Evolutionary conservation across 2,888 invertebrate genomes (phyloP).

Genomic region (Teleiodes luculella): DNA sequence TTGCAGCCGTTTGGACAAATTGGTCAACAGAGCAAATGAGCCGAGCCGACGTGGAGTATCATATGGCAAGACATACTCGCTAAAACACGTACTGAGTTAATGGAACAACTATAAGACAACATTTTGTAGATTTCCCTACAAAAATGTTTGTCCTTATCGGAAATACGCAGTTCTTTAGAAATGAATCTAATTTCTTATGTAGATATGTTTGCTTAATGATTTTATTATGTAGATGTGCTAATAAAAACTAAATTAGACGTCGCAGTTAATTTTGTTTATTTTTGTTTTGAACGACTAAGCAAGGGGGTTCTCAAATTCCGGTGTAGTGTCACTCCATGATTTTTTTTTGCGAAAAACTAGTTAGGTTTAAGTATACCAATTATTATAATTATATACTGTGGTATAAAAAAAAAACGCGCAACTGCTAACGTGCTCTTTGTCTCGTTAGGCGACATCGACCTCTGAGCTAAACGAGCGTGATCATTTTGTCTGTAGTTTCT

Average conservation of each 20-base stretch:
- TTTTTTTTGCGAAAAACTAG: too few relatives aligned
- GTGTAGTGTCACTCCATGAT: too few relatives aligned
- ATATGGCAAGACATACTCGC: not conserved
- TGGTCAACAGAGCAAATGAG: slow-evolving; percentile 22
- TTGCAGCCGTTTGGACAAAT: slow-evolving; percentile 26
- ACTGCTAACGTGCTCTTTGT: slow-evolving; percentile 48
- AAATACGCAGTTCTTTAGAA: not conserved
- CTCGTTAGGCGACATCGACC: slow-evolving; percentile 48
- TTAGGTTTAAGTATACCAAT: too few relatives aligned
- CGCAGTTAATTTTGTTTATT: not conserved
- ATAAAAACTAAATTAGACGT: not conserved
- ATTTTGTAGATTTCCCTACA: too few relatives aligned
- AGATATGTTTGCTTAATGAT: not conserved
- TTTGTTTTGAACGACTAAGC: too few relatives aligned
- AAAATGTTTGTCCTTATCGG: too few relatives aligned
- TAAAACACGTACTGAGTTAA: not conserved
- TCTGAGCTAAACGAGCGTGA: slow-evolving; percentile 47
- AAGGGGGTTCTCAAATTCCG: too few relatives aligned
- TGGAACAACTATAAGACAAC: too few relatives aligned
- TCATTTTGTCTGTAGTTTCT: slow-evolving; percentile 41
- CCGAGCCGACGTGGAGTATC: slow-evolving; percentile 17
- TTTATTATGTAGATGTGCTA: not conserved
- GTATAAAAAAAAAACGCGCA: too few relatives aligned
- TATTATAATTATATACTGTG: too few relatives aligned
- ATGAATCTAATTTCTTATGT: not conserved